Conservation (phyloP, 2,888 invertebrate genomes). For the Meloe dianella region DNA sequence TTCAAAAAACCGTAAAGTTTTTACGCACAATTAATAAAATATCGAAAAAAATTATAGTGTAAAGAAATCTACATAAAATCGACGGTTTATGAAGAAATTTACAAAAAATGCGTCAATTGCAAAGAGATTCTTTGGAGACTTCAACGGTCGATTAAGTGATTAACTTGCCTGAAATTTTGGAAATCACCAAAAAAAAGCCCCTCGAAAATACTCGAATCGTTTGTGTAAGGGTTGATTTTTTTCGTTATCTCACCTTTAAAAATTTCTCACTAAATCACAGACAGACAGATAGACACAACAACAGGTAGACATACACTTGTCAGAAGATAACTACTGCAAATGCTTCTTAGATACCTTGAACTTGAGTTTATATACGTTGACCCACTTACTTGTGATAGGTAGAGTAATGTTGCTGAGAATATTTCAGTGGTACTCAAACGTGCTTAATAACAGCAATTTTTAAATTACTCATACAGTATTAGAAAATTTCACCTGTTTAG, state of each 20-base stretch:
- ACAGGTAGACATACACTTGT: conserved; percentile 42
- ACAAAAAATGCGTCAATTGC: not conserved
- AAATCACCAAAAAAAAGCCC: not conserved
- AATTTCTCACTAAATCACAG: conserved; percentile 36
- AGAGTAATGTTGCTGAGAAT: conserved; percentile 18
- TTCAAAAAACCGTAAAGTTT: not conserved
- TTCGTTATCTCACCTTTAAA: conserved; percentile 36
- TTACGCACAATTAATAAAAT: no score
- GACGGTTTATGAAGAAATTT: not conserved
- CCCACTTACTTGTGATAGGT: conserved; percentile 66
- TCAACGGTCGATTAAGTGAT: not conserved
- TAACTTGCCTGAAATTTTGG: not conserved
- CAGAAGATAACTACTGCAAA: conserved; percentile 53
- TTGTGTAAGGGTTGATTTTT: not conserved
- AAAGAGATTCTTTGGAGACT: not conserved
- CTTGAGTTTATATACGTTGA: conserved; percentile 83
- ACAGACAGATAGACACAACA: conserved; percentile 27
- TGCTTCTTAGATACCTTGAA: conserved; percentile 74
- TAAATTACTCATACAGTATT: not conserved
- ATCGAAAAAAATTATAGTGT: no score
- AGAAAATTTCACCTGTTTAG: not conserved
- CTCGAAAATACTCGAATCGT: not conserved
- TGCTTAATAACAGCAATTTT: not conserved
- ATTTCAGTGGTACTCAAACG: conserved; percentile 29
- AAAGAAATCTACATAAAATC: no score